Conservation (phyloP, 1,140 invertebrate genomes). For the Spodoptera frugiperda region DNA sequence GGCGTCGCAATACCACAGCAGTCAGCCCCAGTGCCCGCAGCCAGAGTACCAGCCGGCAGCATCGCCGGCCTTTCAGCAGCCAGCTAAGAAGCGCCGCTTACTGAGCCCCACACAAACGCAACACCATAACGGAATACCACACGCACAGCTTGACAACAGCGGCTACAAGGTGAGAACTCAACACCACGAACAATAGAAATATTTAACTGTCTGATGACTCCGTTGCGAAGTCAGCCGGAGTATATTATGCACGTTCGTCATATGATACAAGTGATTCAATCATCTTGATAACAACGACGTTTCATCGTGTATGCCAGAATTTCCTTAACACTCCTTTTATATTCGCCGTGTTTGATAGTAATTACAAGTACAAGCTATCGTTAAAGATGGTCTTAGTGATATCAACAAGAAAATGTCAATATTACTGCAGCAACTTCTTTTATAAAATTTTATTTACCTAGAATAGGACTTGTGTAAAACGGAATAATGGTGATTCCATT, state of each 20-base stretch:
- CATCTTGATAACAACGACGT: too few relatives aligned
- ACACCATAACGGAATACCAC: conserved; percentile 46
- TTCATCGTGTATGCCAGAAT: too few relatives aligned
- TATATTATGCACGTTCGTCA: background rate
- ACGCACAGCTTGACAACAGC: conserved; percentile 61
- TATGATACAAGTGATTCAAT: too few relatives aligned
- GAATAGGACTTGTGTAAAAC: background rate
- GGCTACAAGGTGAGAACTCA: conserved; percentile 68
- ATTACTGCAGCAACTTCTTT: background rate
- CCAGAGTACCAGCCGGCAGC: conserved; percentile 69
- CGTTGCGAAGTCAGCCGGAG: background rate
- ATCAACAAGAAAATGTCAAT: too few relatives aligned
- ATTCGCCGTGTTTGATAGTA: too few relatives aligned
- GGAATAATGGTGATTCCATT: background rate
- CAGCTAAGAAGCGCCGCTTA: conserved; percentile 76
- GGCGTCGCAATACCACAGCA: conserved; percentile 77
- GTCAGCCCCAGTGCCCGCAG: conserved; percentile 70
- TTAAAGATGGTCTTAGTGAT: too few relatives aligned
- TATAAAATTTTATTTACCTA: background rate
- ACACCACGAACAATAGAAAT: background rate
- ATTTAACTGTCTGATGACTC: conserved; percentile 11
- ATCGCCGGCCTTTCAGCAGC: conserved; percentile 73
- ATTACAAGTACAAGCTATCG: too few relatives aligned
- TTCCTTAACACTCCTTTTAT: too few relatives aligned
- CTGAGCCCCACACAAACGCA: conserved; percentile 64